Percentiles rank a stretch among this genome's conserved stretches.
Evolutionary conservation across 2,888 invertebrate species (phyloP).

Genomic region (Drosophila nr. medialis): DNA sequence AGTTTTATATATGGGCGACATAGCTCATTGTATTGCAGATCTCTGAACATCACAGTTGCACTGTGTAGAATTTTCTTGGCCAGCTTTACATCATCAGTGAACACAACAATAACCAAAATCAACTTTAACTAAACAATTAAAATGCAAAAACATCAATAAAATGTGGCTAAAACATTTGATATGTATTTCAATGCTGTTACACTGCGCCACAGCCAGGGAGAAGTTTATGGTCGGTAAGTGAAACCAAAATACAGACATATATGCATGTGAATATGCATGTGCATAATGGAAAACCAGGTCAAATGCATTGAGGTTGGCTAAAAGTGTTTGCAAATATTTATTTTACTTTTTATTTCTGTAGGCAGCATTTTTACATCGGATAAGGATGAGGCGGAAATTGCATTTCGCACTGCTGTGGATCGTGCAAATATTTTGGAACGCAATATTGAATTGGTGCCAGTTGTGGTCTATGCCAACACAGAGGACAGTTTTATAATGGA

Average conservation of each 20-base stretch:
- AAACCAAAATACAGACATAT: background rate
- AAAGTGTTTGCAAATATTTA: slow-evolving; percentile 23
- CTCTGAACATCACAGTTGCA: slow-evolving; percentile 55
- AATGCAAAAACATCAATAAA: slow-evolving; percentile 34
- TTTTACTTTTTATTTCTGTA: slow-evolving; percentile 39
- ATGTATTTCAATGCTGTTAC: slow-evolving; percentile 12
- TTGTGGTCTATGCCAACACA: slow-evolving; percentile 77
- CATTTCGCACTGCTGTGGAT: slow-evolving; percentile 86
- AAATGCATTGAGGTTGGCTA: slow-evolving; percentile 40
- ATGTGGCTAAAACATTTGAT: slow-evolving; percentile 41
- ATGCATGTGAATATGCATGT: background rate
- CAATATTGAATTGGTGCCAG: slow-evolving; percentile 80
- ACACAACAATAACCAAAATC: slow-evolving; percentile 2
- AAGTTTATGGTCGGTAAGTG: slow-evolving; percentile 73
- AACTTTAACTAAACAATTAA: slow-evolving; percentile 11
- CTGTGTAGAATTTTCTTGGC: slow-evolving; percentile 17
- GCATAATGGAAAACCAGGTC: slow-evolving; percentile 59
- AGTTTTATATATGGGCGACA: slow-evolving; percentile 37
- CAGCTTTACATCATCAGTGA: slow-evolving; percentile 72
- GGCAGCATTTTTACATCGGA: slow-evolving; percentile 86
- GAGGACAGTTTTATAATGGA: slow-evolving; percentile 84
- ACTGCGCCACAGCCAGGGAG: slow-evolving; percentile 48
- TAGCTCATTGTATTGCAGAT: slow-evolving; percentile 60
- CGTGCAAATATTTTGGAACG: slow-evolving; percentile 85
- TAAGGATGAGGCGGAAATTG: slow-evolving; percentile 87